Evolutionary conservation across 2,888 invertebrate species (phyloP).

Genomic region (Trichopoda pennipes): DNA sequence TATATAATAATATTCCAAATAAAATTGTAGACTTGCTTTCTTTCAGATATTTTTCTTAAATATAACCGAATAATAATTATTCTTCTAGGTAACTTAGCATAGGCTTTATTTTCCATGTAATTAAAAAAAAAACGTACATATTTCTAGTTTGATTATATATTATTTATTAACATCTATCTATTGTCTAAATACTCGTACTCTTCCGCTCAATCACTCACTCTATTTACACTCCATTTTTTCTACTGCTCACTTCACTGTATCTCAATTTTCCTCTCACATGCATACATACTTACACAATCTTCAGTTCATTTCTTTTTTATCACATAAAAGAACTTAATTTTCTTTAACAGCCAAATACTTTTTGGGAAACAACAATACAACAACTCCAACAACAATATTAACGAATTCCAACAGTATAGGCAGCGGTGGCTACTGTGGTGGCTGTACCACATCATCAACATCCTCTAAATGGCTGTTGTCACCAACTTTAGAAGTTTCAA

Average conservation of each 20-base stretch:
- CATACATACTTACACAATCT: conserved; percentile 68
- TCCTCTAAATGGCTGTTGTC: conserved; percentile 81
- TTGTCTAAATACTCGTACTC: neutral
- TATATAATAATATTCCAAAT: too few species aligned
- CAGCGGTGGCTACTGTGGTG: conserved; percentile 64
- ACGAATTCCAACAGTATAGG: conserved; percentile 53
- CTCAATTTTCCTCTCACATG: conserved; percentile 32
- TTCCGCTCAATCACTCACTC: conserved; percentile 5
- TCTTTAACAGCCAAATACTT: conserved; percentile 73
- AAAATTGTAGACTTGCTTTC: too few species aligned
- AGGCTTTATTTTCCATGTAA: neutral
- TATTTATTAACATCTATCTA: conserved; percentile 7
- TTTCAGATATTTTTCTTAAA: too few species aligned
- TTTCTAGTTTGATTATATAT: neutral
- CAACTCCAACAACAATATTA: conserved; percentile 40
- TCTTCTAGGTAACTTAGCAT: neutral
- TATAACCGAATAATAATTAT: too few species aligned
- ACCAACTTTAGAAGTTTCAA: conserved; percentile 80
- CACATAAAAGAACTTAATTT: conserved; percentile 81
- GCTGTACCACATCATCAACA: conserved; percentile 73
- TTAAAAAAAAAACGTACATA: neutral
- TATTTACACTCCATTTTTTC: conserved; percentile 9
- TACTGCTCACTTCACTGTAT: conserved; percentile 23
- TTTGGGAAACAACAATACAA: conserved; percentile 57
- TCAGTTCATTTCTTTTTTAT: conserved; percentile 77